Evolutionary conservation across 2,888 invertebrate species (phyloP), one percentile per base, ranked within the genome.

Genomic region (Erannis defoliaria): DNA sequence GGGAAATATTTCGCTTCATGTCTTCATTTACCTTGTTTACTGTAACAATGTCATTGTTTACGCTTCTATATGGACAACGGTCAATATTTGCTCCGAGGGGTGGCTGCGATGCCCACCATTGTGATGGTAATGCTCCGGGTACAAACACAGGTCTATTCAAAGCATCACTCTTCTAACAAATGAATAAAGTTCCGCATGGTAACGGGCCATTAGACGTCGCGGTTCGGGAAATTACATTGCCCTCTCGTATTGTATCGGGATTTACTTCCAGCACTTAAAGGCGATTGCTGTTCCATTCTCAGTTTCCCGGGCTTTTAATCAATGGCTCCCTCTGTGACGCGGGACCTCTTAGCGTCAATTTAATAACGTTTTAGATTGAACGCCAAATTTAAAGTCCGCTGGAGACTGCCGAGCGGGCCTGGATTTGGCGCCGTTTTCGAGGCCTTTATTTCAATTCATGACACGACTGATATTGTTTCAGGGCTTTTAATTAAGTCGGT

Each of bases 181-280:
- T 78, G 81, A 84, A 86, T 79, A 78, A 85, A 85, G 79, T 84
- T 82, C 9, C 78, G 72, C 23, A 8, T 8, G 75, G 71, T 71
- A 81, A 85, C 78, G 80, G 75, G 71, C 82, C 83, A 85, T 89
- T 89, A 85, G 71, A 76, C 74, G 75, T 75, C 76, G 73, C 69
- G 72, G 74, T 78, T 72, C 71, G 72, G 77, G 77, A 83, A 81
- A 87, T 88, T 84, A 82, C 82, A 78, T 80, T 71, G 76, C 77
- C 54, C 62, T 74, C 74, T 74, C 74, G 77, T 78, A 81, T 82
- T 79, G 79, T 83, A 86, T 85, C 76, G 82, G 77, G 81, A 83
- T 88, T 81, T 81, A 84, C 78, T 74, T 75, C 66, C 68, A 72
- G 71, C 73, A 68, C 73, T 78, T 70, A 62, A 73, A 70, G 64